Base-by-base conservation (phyloP, 2,888 invertebrate species). In the Schizotus pectinicornis region DNA sequence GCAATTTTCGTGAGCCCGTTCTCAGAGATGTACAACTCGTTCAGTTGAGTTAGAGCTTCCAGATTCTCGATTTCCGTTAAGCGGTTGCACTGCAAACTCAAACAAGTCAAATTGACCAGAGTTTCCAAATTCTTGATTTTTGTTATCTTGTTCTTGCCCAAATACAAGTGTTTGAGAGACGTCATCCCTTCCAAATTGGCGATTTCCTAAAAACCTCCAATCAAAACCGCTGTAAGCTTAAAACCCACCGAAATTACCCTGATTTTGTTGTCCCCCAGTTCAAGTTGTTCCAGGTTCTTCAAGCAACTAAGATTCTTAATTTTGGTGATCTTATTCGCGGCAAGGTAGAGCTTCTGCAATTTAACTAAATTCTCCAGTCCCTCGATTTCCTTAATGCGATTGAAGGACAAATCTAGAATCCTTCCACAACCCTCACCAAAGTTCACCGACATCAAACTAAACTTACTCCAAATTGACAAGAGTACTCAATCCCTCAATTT, bases 131-230 rank as follows among this genome's bases (percentile, higher is more conserved):
- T 93, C 71, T 94, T 86, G 43, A 99, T 89, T 78, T 90, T 90
- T 0, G 85, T 81, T 62, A 99, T 94, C 83, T 98, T 98, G 80
- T 99, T 99, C 80, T 95, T 98, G 8, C 95, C 98, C 51, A 97
- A 80, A 80, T 88, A 99, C 7, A 96, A 81, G 68, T 90, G 89
- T 11, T 87, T 88, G 11, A 99, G 80, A 52, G 87, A 87, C 1
- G 82, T 84, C 59, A 98, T 79, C 0, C 86, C 86, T 2, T 91
- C 89, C 7, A 99, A 78, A 78, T 96, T 94, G 77, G 94, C 92
- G 64, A 99, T 94, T 75, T 86, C 88, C 88, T 93, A 81, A 8
- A 65, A 81, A 77, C 41, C 34, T 7, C 2, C 1, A 49, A 11
- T 11, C 32, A 11, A 42, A 46, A 46, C 11, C 11, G 12, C 33